Conservation (phyloP, 2,888 invertebrate species). For the Sialis fuliginosa region DNA sequence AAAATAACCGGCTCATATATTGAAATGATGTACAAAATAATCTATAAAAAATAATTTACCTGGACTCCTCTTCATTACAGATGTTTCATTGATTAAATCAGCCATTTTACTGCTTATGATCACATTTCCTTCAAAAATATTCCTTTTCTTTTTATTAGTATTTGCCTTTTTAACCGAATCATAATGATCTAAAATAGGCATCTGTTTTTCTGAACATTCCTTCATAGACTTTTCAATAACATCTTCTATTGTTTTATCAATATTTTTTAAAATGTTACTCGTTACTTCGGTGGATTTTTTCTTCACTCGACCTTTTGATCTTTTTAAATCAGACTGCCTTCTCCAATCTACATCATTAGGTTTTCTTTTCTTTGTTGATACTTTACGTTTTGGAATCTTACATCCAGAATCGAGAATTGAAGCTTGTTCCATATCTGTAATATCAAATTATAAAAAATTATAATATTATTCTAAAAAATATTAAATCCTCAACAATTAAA, state of each 20-base stretch:
- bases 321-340: conserved; percentile 4
- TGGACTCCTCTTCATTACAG: not conserved
- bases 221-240: conserved; percentile 3
- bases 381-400: conserved; percentile 25
- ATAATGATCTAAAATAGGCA: too few relatives aligned
- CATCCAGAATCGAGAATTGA: conserved; percentile 33
- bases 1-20: too few relatives aligned
- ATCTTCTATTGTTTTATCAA: conserved; percentile 6
- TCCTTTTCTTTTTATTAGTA: too few relatives aligned
- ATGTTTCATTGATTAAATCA: not conserved
- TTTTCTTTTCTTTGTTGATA: conserved; percentile 14
- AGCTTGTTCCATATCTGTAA: conserved; percentile 31
- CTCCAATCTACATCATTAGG: conserved; percentile 6
- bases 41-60: too few relatives aligned
- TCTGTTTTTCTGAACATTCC: too few relatives aligned
- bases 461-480: not conserved
- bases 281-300: conserved; percentile 12
- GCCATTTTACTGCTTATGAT: not conserved
- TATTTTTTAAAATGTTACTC: conserved; percentile 15
- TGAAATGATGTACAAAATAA: too few relatives aligned
- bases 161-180: too few relatives aligned
- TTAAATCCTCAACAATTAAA: not conserved
- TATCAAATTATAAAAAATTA: conserved; percentile 3
- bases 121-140: not conserved
- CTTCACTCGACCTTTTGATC: conserved; percentile 15